phyloP scores from a whole-genome alignment of 2,113 vertebrate genomes.

The Xenus cinereus region DNA sequence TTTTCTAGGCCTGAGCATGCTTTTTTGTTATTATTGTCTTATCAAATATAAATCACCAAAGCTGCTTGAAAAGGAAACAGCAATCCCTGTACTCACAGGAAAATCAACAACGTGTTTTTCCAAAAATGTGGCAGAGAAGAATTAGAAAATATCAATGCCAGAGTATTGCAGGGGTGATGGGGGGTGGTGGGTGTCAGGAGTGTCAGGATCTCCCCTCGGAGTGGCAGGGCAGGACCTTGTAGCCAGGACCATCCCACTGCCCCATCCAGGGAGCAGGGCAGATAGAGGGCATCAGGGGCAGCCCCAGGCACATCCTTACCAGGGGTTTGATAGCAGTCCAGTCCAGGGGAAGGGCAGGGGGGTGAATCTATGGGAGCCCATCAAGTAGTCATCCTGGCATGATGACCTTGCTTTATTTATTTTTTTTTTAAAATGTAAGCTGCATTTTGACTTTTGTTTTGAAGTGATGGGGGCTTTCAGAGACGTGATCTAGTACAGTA shows the following conservation, averaged over 20 bases:
- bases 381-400: neutral
- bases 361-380: neutral
- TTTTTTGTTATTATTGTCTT: neutral
- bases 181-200: rapidly evolving
- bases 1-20: neutral
- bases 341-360: rapidly evolving
- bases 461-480: neutral
- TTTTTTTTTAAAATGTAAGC: neutral
- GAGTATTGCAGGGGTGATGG: rapidly evolving
- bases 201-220: rapidly evolving
- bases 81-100: neutral
- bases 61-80: neutral
- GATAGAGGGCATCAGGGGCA: neutral
- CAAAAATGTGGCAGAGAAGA: neutral
- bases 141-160: neutral
- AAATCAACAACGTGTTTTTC: neutral
- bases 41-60: neutral
- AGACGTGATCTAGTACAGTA: neutral
- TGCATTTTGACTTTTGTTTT: neutral
- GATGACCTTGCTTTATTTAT: neutral
- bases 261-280: neutral
- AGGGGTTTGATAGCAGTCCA: neutral
- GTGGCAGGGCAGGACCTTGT: neutral
- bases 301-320: rapidly evolving
- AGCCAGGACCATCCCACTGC: neutral